phyloP scores from a whole-genome alignment of 1,140 invertebrate genomes.

The Drosophila quadrilineata region DNA sequence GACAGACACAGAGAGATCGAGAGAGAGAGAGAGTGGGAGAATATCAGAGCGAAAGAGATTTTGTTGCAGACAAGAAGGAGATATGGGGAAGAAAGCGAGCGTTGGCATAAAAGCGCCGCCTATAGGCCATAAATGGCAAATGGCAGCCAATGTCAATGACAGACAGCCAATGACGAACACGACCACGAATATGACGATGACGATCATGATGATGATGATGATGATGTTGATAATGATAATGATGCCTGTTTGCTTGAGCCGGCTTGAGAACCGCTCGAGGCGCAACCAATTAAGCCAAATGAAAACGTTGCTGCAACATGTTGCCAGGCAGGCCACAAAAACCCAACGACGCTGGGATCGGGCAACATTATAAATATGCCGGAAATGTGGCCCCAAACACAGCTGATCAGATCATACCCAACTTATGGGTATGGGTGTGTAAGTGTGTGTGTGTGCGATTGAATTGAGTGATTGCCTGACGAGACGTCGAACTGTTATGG shows the following conservation, averaged over 20 bases:
- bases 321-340: constrained; percentile 15
- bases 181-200: constrained; percentile 7
- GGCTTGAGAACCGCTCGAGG: constrained; percentile 12
- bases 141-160: constrained; percentile 68
- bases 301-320: constrained; percentile 53
- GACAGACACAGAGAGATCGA: constrained; percentile 3
- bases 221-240: not conserved
- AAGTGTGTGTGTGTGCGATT: constrained; percentile 34
- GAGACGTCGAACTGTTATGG: constrained; percentile 47
- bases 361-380: constrained; percentile 44
- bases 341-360: not conserved
- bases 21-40: not conserved
- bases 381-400: constrained; percentile 57
- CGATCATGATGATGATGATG: constrained; percentile 10
- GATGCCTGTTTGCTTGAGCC: not conserved
- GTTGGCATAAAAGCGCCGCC: constrained; percentile 48
- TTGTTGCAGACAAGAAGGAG: no score
- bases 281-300: constrained; percentile 49
- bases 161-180: constrained; percentile 43
- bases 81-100: constrained; percentile 25
- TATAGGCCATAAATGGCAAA: constrained; percentile 62
- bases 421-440: not conserved
- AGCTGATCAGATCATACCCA: constrained; percentile 35
- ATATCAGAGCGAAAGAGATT: not conserved
- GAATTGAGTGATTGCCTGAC: constrained; percentile 58